These are phyloP conservation scores for Xiphorhynchus erythropygius DNA, from an alignment of 2,797 vertebrate genomes.

Conservation along the genomic window DNA sequence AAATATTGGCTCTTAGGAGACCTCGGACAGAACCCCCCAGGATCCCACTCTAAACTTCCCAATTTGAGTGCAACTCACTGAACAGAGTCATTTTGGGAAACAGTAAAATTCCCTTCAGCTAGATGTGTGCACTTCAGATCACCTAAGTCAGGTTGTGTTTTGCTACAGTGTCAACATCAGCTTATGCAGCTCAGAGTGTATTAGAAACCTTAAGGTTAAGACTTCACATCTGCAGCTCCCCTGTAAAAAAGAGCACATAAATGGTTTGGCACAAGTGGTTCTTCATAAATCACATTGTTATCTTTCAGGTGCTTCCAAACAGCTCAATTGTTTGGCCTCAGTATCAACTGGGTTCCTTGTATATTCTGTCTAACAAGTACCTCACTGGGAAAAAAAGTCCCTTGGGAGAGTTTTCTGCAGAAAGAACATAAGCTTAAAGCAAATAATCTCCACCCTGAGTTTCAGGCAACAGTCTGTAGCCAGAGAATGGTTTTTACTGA, in stretches of 20 bases:
- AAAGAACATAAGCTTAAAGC: background rate
- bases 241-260: background rate
- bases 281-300: background rate
- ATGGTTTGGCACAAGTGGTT: background rate
- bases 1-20: background rate
- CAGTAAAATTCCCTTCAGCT: background rate
- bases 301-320: background rate
- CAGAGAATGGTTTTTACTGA: background rate
- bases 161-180: background rate
- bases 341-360: background rate
- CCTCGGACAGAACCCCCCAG: background rate
- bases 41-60: background rate
- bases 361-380: background rate
- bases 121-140: background rate
- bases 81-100: background rate
- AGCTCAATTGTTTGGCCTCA: background rate
- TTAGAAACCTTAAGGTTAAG: background rate
- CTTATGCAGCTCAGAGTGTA: background rate
- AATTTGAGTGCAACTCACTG: background rate
- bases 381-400: background rate
- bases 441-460: background rate
- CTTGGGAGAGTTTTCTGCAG: background rate
- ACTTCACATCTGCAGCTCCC: background rate
- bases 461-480: background rate
- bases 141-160: background rate